Evolutionary conservation across 1,140 invertebrate genomes (phyloP), one percentile per base, ranked within the genome.

Genomic region (Lineus longissimus): DNA sequence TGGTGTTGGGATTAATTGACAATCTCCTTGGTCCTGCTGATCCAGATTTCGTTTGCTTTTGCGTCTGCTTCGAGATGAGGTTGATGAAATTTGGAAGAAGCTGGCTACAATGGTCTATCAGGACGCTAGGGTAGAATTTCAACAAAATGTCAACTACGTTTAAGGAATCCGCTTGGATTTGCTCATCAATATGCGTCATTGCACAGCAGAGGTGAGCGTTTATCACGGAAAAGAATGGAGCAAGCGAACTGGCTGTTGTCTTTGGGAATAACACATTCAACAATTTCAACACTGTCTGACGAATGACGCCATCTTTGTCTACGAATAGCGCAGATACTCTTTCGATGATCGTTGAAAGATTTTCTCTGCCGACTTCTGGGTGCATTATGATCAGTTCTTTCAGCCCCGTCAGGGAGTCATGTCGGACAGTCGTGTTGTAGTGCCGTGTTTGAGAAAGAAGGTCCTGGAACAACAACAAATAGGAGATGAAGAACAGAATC

Each of bases 181-280:
- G 83, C 15, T 85, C 85, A 75, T 91, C 85, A 61, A 95, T 90
- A 69, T 93, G 90, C 11, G 91, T 93, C 90, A 94, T 93, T 0
- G 90, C 88, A 83, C 91, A 94, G 31, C 87, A 86, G 31, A 94
- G 76, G 73, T 93, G 91, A 13, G 89, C 89, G 41, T 87, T 86
- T 45, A 94, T 78, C 11, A 90, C 84, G 65, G 88, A 85, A 72
- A 88, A 89, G 73, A 91, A 91, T 17, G 91, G 90, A 17, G 70
- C 56, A 1, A 87, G 70, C 62, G 85, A 82, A 43, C 81, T 75
- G 17, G 66, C 68, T 2, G 81, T 73, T 47, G 85, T 70, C 68
- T 73, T 59, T 17, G 85, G 80, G 13, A 92, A 79, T 54, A 92
- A 81, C 11, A 84, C 72, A 70, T 86, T 84, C 2, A 93, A 77